Conservation (phyloP, 2,113 vertebrate species). For the Strigops habroptila region DNA sequence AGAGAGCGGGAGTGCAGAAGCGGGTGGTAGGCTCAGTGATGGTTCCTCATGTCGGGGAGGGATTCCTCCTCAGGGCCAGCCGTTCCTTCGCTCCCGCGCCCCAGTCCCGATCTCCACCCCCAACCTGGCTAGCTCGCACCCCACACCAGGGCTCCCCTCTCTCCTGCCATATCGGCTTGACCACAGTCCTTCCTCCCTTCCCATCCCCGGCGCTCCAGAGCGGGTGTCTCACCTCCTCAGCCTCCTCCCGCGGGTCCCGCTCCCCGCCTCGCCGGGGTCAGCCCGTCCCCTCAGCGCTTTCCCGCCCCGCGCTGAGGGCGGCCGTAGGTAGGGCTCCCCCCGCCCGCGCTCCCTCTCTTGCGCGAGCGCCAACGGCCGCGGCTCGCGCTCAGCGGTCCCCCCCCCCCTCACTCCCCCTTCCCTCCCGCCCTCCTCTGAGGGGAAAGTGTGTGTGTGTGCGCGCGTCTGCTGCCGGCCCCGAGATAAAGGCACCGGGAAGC, state of each 20-base stretch:
- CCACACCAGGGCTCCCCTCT: neutral
- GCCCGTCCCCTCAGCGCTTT: neutral
- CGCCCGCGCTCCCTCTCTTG: too few relatives aligned
- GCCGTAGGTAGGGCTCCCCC: neutral
- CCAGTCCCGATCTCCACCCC: neutral
- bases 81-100: too few relatives aligned
- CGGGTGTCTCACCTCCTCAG: neutral
- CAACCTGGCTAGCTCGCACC: too few relatives aligned
- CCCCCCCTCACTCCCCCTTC: neutral
- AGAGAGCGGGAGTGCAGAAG: neutral
- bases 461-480: neutral
- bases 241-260: neutral
- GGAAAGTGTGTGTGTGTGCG: neutral
- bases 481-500: neutral
- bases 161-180: too few relatives aligned
- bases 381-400: neutral
- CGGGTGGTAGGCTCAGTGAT: fast-evolving
- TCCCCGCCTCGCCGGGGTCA: neutral
- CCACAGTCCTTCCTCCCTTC: neutral
- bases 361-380: neutral
- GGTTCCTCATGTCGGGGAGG: too few relatives aligned
- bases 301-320: neutral
- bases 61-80: fast-evolving
- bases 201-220: neutral
- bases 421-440: neutral